A percentile compares a stretch with the other conserved stretches of the same genome.
Evolutionary conservation across 2,113 vertebrate genomes (phyloP).

Genomic region (Mohoua ochrocephala): DNA sequence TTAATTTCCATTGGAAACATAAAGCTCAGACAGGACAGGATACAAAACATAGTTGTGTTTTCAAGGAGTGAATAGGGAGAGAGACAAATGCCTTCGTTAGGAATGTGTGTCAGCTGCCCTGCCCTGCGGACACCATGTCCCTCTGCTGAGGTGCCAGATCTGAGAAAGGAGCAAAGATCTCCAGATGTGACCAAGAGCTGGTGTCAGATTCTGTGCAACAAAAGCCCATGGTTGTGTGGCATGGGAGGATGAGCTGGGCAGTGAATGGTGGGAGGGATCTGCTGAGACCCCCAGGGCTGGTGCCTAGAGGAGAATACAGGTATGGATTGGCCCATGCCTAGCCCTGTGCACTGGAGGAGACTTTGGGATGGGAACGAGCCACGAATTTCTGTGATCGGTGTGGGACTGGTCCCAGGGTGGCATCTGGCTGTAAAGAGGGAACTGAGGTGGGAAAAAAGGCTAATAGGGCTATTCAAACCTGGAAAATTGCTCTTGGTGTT

Average conservation of each 20-base stretch:
- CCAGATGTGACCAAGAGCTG: accelerated
- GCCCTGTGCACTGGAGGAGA: not conserved
- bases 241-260: not conserved
- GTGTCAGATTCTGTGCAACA: not conserved
- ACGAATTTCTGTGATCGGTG: not conserved
- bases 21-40: not conserved
- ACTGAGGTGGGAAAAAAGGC: not conserved
- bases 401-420: not conserved
- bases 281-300: not conserved
- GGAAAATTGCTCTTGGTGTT: not conserved
- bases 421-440: not conserved
- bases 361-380: not conserved
- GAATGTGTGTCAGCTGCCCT: not conserved
- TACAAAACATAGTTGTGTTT: not conserved
- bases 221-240: not conserved
- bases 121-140: accelerated
- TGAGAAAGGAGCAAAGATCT: accelerated
- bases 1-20: not conserved
- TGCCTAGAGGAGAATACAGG: not conserved
- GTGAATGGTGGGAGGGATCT: not conserved
- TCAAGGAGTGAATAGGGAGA: not conserved
- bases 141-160: not conserved
- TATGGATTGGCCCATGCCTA: not conserved
- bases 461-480: not conserved
- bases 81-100: not conserved